Base-by-base conservation (phyloP, 1,140 invertebrate genomes). In the Propsilocerus akamusi region DNA sequence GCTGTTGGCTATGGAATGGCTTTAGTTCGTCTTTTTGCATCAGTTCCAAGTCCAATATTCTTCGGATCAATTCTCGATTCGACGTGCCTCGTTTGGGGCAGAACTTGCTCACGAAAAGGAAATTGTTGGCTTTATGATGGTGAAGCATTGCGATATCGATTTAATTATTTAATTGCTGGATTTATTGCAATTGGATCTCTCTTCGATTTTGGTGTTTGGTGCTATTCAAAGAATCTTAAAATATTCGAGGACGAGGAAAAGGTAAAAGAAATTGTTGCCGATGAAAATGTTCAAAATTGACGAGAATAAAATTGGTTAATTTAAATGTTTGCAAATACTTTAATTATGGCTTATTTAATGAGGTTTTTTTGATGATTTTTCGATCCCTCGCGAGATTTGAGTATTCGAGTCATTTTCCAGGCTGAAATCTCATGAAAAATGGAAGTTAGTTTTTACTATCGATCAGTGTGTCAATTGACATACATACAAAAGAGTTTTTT, bases 101-200 rank as follows among this genome's bases (percentile, higher is more conserved):
- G 74, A 58, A 79, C 77, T 17, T 79, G 77, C 55, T 64, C 69
- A n/a, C 72, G 72, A 25, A 76, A 65, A 37, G 77, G 77, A 46
- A 79, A 80, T 56, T 79, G 77, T 59, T 79, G 76, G 77, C 57
- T 78, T 0, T 79, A 77, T 53, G 72, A 78, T 54, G 71, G 74
- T 14, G 68, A 71, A 53, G 64, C 63, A 20, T 57, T 80, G 51
- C 66, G 75, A 57, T 73, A 75, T 53, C 62, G 70, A 24, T 53
- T 78, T 37, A 77, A 77, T 58, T 74, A 75, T 26, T 76, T 72
- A 11, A 72, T 76, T 24, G 75, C 59, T 68, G 70, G 61, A 53
- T 76, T 77, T 50, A 68, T 77, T 14, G 59, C 68, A 26, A 68
- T 78, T 53, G 75, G 75, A 5, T 72, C 72, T 17, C 17, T 76